Conservation (phyloP, 2,888 invertebrate genomes). For the Eurois occulta region DNA sequence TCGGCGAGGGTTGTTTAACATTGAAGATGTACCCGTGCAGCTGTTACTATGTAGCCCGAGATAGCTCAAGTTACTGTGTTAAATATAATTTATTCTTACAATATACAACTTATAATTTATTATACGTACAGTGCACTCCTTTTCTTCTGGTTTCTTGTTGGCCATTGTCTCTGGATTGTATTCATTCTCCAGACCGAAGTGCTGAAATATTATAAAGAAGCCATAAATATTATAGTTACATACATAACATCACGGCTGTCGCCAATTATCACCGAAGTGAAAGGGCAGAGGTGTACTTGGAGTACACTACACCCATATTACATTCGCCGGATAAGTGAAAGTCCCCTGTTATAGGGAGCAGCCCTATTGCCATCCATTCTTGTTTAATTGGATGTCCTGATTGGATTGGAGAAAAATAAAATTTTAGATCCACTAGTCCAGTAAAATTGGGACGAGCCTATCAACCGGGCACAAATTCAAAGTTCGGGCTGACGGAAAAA, state of each 20-base stretch:
- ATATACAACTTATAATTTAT: no score
- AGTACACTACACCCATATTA: background rate
- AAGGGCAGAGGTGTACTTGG: background rate
- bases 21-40: background rate
- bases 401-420: background rate
- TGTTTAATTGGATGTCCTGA: background rate
- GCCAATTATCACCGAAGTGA: no score
- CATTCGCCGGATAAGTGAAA: background rate
- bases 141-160: slow-evolving; percentile 78
- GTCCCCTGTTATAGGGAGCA: background rate
- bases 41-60: background rate
- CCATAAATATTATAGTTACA: background rate
- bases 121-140: slow-evolving; percentile 81
- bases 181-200: slow-evolving; percentile 83
- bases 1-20: no score
- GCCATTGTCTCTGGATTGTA: slow-evolving; percentile 83
- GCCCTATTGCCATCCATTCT: background rate
- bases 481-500: background rate
- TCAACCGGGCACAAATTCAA: no score
- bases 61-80: background rate
- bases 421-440: no score
- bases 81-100: background rate
- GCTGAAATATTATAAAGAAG: slow-evolving; percentile 72
- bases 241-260: background rate
- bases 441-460: no score